Conservation (phyloP, 2,113 vertebrate species). For the Zosterops pallidus region DNA sequence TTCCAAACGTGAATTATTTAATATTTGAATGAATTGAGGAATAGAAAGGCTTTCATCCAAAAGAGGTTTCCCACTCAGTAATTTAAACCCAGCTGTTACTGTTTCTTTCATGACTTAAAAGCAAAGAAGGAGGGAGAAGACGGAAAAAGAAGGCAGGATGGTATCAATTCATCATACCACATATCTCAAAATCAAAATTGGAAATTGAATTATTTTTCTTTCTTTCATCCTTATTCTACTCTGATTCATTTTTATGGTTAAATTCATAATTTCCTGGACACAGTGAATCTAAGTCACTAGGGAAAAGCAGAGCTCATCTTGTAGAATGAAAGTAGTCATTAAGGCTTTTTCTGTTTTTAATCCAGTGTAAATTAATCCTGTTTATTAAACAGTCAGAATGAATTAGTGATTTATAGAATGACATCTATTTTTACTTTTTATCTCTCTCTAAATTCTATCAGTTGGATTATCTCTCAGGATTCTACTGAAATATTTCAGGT, state of each 20-base stretch:
- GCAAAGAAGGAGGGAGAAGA: background rate
- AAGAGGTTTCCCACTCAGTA: background rate
- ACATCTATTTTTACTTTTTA: background rate
- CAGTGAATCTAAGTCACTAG: background rate
- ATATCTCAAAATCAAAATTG: background rate
- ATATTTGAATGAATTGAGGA: background rate
- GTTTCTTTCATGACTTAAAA: background rate
- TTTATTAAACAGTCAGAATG: background rate
- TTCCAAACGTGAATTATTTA: background rate
- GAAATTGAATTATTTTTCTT: background rate
- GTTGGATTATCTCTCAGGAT: background rate
- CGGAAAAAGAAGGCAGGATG: background rate
- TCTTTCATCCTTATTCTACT: background rate
- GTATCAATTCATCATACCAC: background rate
- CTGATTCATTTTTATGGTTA: background rate
- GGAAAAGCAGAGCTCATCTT: background rate
- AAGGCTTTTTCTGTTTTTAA: background rate
- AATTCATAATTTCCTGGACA: background rate
- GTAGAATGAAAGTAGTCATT: background rate
- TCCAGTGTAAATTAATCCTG: background rate
- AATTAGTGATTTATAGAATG: background rate
- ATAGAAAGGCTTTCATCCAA: background rate
- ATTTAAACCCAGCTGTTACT: background rate
- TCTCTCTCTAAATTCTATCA: background rate
- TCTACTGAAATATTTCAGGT: background rate